Base-by-base conservation (phyloP, 2,888 invertebrate species). In the Phortica magna region DNA sequence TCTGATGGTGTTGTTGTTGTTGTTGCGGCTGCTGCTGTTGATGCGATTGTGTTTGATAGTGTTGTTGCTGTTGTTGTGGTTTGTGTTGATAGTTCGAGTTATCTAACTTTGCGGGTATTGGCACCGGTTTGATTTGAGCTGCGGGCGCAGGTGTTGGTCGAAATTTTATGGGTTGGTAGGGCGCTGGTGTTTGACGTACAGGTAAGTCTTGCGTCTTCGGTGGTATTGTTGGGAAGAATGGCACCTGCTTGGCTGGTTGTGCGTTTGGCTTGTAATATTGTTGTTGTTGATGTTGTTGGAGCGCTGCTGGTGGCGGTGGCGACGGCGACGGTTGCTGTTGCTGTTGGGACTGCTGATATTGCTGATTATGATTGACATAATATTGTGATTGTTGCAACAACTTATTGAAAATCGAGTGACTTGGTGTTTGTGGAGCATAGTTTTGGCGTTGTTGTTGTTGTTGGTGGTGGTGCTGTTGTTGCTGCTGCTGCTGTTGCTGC, bases 161-260 rank as follows among this genome's bases (percentile, higher is more conserved):
- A 79, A 91, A 91, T 74, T 91, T 91, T 19, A 91, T 83, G 0
- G 91, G 91, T 74, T 91, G 91, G 76, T 91, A 91, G 1, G 89
- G 80, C n/a, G 83, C 78, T 9, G 84, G 80, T 2, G 81, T 68
- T 17, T 83, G 84, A 19, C 84, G 81, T 0, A 80, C 59, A 0
- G 88, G 83, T 22, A 86, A 48, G 39, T 89, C 89, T 22, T 85
- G 86, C 2, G 61, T 74, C 70, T 90, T 89, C 0, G 89, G 83
- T 4, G 91, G 85, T 1, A 85, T 80, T 0, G 90, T 90, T 14
- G 91, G 90, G 61, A 91, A 87, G 83, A 89, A 80, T 71, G 85
- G 88, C 61, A 87, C 80, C 42, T 89, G 80, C n/a, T 74, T 92
- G 92, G 68, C 79, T 76, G 7, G 84, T 80, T 57, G 61, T 19